These are phyloP conservation scores for Enteromius paludinosus DNA, from an alignment of 2,797 vertebrate species.

Conservation along the genomic window DNA sequence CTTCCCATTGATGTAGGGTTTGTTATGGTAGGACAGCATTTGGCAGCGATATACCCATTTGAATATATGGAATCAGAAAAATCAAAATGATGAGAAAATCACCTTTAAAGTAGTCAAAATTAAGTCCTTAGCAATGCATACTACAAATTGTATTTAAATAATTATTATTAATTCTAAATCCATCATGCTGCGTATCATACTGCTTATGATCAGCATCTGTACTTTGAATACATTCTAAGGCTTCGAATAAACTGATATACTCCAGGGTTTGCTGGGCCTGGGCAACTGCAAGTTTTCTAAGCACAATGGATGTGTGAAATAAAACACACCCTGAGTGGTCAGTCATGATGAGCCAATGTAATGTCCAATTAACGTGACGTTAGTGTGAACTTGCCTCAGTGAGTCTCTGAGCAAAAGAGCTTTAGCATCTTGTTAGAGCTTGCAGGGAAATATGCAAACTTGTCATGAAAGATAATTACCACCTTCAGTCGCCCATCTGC, in stretches of 20 bases:
- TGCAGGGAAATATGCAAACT: conserved; percentile 51
- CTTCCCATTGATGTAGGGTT: no score
- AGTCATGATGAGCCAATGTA: conserved; percentile 47
- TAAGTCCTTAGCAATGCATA: no score
- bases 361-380: conserved; percentile 61
- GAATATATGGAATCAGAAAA: no score
- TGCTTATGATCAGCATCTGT: background rate
- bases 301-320: conserved; percentile 7
- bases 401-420: conserved; percentile 47
- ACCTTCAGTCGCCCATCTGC: conserved; percentile 55
- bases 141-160: no score
- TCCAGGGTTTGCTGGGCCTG: background rate
- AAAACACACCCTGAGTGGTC: conserved; percentile 19
- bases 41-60: no score
- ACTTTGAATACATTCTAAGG: no score
- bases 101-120: no score
- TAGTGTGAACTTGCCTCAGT: conserved; percentile 56
- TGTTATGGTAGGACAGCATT: no score
- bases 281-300: background rate
- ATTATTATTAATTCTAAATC: no score
- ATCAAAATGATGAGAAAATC: no score
- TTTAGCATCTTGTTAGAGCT: conserved; percentile 62
- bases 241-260: background rate
- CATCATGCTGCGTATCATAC: background rate
- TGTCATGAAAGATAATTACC: conserved; percentile 62